phyloP scores from a whole-genome alignment of 2,888 invertebrate genomes.

The Nymphalis c-album region DNA sequence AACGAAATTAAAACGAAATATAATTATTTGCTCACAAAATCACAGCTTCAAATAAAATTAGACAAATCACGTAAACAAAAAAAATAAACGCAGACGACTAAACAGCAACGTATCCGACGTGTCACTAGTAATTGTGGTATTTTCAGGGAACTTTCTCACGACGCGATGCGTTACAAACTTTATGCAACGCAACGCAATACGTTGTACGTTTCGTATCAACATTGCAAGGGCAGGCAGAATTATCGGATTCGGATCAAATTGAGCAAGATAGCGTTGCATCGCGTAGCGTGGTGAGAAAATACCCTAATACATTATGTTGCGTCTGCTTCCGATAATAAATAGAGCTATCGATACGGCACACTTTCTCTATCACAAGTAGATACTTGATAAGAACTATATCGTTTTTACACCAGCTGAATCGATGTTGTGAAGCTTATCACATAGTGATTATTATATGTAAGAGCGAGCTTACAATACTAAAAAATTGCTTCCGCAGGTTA shows the following conservation, averaged over 20 bases:
- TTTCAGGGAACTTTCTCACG: slow-evolving; percentile 50
- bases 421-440: slow-evolving; percentile 36
- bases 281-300: slow-evolving; percentile 48
- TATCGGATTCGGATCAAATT: slow-evolving; percentile 41
- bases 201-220: slow-evolving; percentile 47
- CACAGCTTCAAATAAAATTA: slow-evolving; percentile 39
- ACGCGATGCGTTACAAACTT: slow-evolving; percentile 48
- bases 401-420: slow-evolving; percentile 28
- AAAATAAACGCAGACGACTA: slow-evolving; percentile 4
- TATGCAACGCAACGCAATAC: slow-evolving; percentile 48
- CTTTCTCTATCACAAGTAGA: slow-evolving; percentile 11
- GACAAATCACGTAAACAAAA: slow-evolving; percentile 18
- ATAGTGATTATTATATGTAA: slow-evolving; percentile 7
- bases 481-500: slow-evolving; percentile 35
- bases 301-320: slow-evolving; percentile 43
- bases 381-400: slow-evolving; percentile 14
- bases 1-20: not conserved
- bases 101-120: slow-evolving; percentile 12
- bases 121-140: slow-evolving; percentile 41
- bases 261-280: slow-evolving; percentile 44
- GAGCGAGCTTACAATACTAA: slow-evolving; percentile 32
- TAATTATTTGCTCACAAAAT: slow-evolving; percentile 32
- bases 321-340: slow-evolving; percentile 38
- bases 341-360: slow-evolving; percentile 19
- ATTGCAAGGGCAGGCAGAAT: slow-evolving; percentile 43